Evolutionary conservation across 2,888 invertebrate species (phyloP).

Genomic region (Rotaria socialis): DNA sequence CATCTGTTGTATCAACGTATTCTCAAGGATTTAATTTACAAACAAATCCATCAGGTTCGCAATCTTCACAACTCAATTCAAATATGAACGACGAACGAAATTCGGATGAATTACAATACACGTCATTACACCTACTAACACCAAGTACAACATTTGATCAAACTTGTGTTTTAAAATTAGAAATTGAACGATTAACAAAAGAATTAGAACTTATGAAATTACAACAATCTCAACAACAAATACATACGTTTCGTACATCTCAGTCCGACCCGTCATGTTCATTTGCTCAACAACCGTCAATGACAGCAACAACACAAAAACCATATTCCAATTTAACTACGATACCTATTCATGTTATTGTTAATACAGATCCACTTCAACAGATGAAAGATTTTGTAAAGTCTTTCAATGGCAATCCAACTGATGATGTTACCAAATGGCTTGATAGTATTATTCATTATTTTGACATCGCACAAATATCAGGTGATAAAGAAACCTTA

Average conservation of each 20-base stretch:
- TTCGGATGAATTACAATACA: too few species aligned
- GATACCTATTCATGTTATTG: not conserved
- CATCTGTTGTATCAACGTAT: too few species aligned
- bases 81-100: too few species aligned
- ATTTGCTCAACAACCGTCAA: too few species aligned
- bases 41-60: too few species aligned
- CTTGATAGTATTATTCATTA: not conserved
- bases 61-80: too few species aligned
- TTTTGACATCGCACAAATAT: not conserved
- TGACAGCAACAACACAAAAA: too few species aligned
- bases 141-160: not conserved
- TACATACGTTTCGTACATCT: too few species aligned
- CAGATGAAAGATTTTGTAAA: not conserved
- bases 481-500: not conserved
- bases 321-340: not conserved
- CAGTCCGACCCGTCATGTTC: too few species aligned
- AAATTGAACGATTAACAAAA: not conserved
- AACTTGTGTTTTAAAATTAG: not conserved
- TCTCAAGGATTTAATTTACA: too few species aligned
- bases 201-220: not conserved
- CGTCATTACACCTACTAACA: too few species aligned
- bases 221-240: not conserved
- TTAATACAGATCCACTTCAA: not conserved
- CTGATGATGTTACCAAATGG: not conserved
- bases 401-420: not conserved